Base-by-base conservation (phyloP, 2,113 vertebrate genomes). In the Eretmodus cyanostictus region DNA sequence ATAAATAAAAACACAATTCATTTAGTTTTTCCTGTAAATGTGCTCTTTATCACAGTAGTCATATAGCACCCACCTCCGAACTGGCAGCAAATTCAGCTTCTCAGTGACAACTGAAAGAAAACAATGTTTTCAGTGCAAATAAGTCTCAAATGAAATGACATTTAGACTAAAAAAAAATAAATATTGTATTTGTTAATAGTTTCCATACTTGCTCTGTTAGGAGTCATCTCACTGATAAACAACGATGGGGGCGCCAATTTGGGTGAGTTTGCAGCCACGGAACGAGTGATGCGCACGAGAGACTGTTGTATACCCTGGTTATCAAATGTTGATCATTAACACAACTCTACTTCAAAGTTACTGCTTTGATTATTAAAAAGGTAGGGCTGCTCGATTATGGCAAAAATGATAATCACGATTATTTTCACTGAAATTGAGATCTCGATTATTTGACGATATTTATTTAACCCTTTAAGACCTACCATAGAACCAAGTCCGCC, bases 221-320 rank as follows among this genome's bases (percentile, higher is more conserved):
- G 89, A 24, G 93, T 91, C 10, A 45, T 19, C 17, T 79, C 47
- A 22, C 17, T 5, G 34, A 7, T 11, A 17, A 61, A 81, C 13
- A 91, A 49, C 1, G 90, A 4, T 3, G 89, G 66, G 1, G 85
- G 68, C 0, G 86, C 80, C 27, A 89, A 24, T 38, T 40, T 89
- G 27, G 89, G 86, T 49, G 86, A 87, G 81, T 87, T 90, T 63
- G 91, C 94, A 38, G 95, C 94, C 90, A 95, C 95, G 9, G 96
- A 96, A 12, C 96, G 96, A 31, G 96, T 97, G 16, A 96, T 8
- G 1, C 95, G 95, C 4, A 40, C 8, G 54, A 87, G 51, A 38
- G 86, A 80, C 13, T n/a, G 55, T 9, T 17, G 27, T 3, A 14
- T 8, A 3, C 2, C 27, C 83, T 66, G 16, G 7, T 79, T 29